Conservation (phyloP, 37 sponge, comb jelly and placozoan genomes). For the Axinella damicornis region DNA sequence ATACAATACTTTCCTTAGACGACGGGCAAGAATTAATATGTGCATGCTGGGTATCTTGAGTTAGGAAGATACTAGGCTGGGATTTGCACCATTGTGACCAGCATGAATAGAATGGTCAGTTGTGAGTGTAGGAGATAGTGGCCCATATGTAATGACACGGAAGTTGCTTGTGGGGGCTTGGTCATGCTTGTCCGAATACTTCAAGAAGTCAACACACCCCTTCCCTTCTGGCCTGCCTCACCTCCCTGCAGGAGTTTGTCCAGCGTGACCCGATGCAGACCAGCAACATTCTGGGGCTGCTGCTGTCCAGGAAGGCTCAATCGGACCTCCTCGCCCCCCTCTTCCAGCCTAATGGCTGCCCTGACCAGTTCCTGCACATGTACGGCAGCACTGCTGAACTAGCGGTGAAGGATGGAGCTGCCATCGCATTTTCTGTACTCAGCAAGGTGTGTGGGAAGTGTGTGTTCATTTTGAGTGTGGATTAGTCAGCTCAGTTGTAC, state of each 20-base stretch:
- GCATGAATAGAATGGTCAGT: too few species aligned
- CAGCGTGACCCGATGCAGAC: conserved; percentile 69
- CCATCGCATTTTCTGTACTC: conserved; percentile 76
- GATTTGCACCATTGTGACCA: too few species aligned
- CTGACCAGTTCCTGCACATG: conserved; percentile 69
- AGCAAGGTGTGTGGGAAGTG: conserved; percentile 66
- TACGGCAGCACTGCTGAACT: conserved; percentile 50
- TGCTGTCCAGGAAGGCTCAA: conserved; percentile 47
- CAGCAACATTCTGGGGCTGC: conserved; percentile 57
- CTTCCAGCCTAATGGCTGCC: conserved; percentile 77
- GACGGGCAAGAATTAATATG: too few species aligned
- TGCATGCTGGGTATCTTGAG: too few species aligned
- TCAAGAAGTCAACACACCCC: neutral
- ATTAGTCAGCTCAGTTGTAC: too few species aligned
- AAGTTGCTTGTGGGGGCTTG: too few species aligned
- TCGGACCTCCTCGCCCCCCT: conserved; percentile 75
- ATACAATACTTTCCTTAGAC: too few species aligned
- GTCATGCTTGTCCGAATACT: neutral
- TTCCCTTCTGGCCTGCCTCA: neutral
- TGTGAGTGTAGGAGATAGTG: too few species aligned
- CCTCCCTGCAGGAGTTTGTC: conserved; percentile 63
- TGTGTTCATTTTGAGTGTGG: too few species aligned
- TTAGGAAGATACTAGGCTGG: too few species aligned
- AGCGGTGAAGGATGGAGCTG: conserved; percentile 48
- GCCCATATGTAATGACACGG: too few species aligned